These are phyloP conservation scores for Oxytorus armatus DNA, from an alignment of 2,888 invertebrate species.

Conservation along the genomic window DNA sequence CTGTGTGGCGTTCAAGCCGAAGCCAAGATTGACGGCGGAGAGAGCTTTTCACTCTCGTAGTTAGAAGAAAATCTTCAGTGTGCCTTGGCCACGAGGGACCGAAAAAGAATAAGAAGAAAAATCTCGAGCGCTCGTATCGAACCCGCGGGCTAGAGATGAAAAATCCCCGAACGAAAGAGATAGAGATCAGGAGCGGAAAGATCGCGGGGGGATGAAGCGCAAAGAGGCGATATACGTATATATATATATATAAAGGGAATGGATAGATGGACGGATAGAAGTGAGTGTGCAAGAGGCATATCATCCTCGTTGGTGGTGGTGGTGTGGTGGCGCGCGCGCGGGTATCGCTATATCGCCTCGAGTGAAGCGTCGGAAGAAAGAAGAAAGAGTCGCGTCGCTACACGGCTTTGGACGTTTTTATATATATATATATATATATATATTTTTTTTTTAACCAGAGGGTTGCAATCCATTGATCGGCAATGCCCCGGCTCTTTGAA, in stretches of 20 bases:
- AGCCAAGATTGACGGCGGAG: slow-evolving; percentile 57
- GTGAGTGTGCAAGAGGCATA: slow-evolving; percentile 43
- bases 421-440: no score
- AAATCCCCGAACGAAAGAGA: slow-evolving; percentile 46
- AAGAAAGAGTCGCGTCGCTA: slow-evolving; percentile 55
- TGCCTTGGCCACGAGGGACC: slow-evolving; percentile 9
- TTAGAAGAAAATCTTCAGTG: slow-evolving; percentile 16
- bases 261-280: slow-evolving; percentile 15
- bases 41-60: not conserved
- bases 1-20: slow-evolving; percentile 54
- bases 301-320: no score
- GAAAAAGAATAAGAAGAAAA: slow-evolving; percentile 31
- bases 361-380: slow-evolving; percentile 60
- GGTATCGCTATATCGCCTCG: slow-evolving; percentile 56
- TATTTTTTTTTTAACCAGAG: slow-evolving; percentile 47
- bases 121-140: slow-evolving; percentile 1
- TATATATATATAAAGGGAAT: not conserved
- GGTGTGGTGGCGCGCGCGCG: slow-evolving; percentile 51
- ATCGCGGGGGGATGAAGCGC: slow-evolving; percentile 44
- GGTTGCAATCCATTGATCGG: slow-evolving; percentile 69
- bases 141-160: slow-evolving; percentile 43
- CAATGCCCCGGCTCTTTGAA: slow-evolving; percentile 60
- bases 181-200: slow-evolving; percentile 57
- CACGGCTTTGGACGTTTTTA: slow-evolving; percentile 28
- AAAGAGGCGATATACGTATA: slow-evolving; percentile 19